Conservation (phyloP, 2,113 vertebrate species). For the Paradoxurus hermaphroditus region DNA sequence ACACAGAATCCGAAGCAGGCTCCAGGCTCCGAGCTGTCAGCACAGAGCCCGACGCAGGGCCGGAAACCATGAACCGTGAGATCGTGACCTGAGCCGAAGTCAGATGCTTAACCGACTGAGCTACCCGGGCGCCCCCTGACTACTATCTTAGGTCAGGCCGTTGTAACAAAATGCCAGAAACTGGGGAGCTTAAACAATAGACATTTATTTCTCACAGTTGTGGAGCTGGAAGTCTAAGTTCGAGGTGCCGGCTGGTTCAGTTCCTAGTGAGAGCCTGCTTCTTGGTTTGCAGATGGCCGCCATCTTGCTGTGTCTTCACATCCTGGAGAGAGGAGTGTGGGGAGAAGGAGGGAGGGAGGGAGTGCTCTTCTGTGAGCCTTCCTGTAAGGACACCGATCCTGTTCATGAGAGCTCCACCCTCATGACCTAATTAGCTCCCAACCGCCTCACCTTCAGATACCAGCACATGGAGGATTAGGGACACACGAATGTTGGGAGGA, state of each 20-base stretch:
- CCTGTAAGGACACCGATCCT: background rate
- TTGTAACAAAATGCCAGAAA: background rate
- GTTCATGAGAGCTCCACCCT: background rate
- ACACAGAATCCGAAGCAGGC: too few relatives aligned
- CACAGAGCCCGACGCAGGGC: too few relatives aligned
- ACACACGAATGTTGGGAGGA: background rate
- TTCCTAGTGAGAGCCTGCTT: background rate
- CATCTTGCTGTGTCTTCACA: background rate
- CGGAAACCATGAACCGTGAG: too few relatives aligned
- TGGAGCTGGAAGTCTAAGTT: background rate
- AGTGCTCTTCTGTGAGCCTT: background rate
- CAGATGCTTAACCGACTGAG: too few relatives aligned
- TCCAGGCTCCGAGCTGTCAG: too few relatives aligned
- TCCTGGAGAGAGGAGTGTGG: background rate
- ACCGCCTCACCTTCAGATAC: background rate
- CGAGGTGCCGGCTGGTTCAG: background rate
- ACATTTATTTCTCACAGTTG: background rate
- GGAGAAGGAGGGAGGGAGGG: background rate
- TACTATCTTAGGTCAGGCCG: background rate
- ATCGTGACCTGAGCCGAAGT: too few relatives aligned
- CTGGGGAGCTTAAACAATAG: background rate
- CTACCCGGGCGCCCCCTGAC: too few relatives aligned
- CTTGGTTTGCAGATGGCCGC: background rate
- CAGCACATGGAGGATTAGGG: background rate
- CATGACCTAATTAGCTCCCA: background rate